A percentile compares a stretch with the other conserved stretches of the same genome.
Conservation (phyloP, 2,113 vertebrate species). For the Oreochromis niloticus region DNA sequence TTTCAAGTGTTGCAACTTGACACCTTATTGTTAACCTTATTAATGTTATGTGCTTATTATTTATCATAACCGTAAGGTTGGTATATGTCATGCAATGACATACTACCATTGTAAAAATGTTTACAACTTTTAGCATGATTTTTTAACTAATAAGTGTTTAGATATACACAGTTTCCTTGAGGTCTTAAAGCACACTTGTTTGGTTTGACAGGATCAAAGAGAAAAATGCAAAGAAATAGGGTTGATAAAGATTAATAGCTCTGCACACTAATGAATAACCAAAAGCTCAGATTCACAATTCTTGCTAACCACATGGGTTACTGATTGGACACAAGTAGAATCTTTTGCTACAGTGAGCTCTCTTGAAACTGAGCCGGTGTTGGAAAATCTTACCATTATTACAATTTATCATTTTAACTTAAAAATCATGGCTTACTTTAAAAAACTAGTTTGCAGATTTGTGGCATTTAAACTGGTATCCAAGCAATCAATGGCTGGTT, state of each 20-base stretch:
- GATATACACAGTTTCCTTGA: not conserved
- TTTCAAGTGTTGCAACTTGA: not conserved
- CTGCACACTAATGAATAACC: not conserved
- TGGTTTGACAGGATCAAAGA: not conserved
- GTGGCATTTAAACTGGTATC: not conserved
- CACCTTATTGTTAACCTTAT: not conserved
- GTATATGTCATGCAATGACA: not conserved
- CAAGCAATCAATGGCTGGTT: not conserved
- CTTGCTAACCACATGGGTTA: not conserved
- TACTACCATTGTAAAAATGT: not conserved
- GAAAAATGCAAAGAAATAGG: not conserved
- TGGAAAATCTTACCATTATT: not conserved
- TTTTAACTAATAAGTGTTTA: not conserved
- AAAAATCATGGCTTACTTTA: not conserved
- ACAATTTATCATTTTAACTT: not conserved
- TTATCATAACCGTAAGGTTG: not conserved
- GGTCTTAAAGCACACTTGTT: not conserved
- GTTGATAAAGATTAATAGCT: not conserved
- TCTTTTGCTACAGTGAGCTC: not conserved
- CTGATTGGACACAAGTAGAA: not conserved
- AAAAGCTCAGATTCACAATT: not conserved
- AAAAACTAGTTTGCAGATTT: not conserved
- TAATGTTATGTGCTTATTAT: not conserved
- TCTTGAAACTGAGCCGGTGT: not conserved
- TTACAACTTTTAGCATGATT: not conserved